Conservation (phyloP, 2,888 invertebrate species). For the Tuta absoluta region DNA sequence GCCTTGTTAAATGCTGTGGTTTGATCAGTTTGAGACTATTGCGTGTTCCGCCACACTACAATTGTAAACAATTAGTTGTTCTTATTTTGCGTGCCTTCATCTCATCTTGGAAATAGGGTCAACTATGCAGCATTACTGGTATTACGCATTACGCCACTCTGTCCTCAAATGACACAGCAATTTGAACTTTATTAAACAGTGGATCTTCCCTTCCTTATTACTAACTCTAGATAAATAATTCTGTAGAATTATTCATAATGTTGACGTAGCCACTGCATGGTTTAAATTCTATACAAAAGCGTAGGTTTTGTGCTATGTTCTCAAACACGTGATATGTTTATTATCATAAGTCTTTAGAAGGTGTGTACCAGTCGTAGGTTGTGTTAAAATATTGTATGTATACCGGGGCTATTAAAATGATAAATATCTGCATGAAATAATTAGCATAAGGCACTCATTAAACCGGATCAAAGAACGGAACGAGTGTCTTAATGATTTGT, state of each 20-base stretch:
- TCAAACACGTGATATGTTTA: constrained; percentile 49
- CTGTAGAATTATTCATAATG: constrained; percentile 50
- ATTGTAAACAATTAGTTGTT: constrained; percentile 76
- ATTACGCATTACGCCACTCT: not conserved
- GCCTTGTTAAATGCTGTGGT: constrained; percentile 52
- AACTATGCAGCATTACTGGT: constrained; percentile 40
- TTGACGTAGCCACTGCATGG: constrained; percentile 59
- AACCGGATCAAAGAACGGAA: constrained; percentile 37
- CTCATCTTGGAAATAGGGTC: constrained; percentile 71
- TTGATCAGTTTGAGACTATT: constrained; percentile 51
- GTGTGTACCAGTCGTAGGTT: constrained; percentile 32
- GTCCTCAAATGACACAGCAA: constrained; percentile 1
- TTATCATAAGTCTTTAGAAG: constrained; percentile 37
- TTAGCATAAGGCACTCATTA: constrained; percentile 45
- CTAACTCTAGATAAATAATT: constrained; percentile 18
- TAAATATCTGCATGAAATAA: constrained; percentile 38
- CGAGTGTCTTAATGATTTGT: constrained; percentile 20
- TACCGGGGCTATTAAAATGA: constrained; percentile 40
- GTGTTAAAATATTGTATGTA: constrained; percentile 35
- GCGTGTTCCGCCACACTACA: constrained; percentile 70
- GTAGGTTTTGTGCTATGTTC: constrained; percentile 49
- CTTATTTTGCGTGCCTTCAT: constrained; percentile 74
- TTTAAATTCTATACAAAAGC: constrained; percentile 51
- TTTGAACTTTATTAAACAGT: not conserved
- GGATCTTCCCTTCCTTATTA: constrained; percentile 30